Base-by-base conservation (phyloP, 2,113 vertebrate species). In the Trogon melanurus region DNA sequence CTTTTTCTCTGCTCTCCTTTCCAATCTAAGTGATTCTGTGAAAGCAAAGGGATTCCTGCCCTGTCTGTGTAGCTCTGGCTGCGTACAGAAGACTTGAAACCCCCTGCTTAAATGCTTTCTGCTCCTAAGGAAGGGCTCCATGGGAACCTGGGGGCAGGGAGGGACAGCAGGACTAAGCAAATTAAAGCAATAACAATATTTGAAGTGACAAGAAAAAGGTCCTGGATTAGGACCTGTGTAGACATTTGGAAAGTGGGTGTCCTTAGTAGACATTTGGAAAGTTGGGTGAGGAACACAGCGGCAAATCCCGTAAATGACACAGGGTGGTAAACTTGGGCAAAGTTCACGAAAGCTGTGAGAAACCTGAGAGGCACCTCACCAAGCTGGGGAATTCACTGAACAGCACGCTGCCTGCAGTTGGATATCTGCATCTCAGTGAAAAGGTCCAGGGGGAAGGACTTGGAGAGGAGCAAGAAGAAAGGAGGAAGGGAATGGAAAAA, bases 311-410 rank as follows among this genome's bases (percentile, higher is more conserved):
- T 14, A 78, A 88, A 38, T 36, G 90, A 69, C 2, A 36, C 1
- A 1, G 67, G 61, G 7, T 73, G 47, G 75, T 57, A 71, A 88
- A 93, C 5, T 79, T 61, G 80, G 69, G 62, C 83, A 89, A 48
- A 93, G 89, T 75, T 93, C 80, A 61, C 6, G 80, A 44, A 84
- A 92, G 69, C 47, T 80, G 41, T 23, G 89, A 81, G 95, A 90
- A 95, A 95, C 65, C 16, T 19, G 84, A 92, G 86, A 53, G 45
- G 73, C 50, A 20, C 23, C 79, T 90, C 60, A 32, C 44, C 27
- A 9, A 30, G 56, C 57, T 50, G 76, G 27, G 76, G 80, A 92
- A 87, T 65, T 27, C 86, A 60, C 57, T 62, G 57, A 85, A 53
- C 1, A 1, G 85, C 92, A 50, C 1, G 9, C 29, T 50, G 91